Evolutionary conservation across 2,113 vertebrate genomes (phyloP).

Genomic region (Lanius collurio): DNA sequence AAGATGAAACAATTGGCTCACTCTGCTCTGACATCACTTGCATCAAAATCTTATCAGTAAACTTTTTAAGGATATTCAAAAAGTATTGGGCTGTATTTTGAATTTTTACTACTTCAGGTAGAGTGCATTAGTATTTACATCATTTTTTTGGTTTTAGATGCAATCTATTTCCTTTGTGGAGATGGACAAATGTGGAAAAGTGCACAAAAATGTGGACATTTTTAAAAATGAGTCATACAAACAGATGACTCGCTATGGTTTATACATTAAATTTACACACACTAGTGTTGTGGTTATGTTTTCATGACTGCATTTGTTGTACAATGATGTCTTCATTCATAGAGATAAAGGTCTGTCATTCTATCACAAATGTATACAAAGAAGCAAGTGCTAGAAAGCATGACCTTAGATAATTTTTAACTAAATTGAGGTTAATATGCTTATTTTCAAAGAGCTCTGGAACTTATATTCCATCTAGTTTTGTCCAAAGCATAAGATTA

Average conservation of each 20-base stretch:
- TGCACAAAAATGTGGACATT: no score
- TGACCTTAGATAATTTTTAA: constrained; percentile 14
- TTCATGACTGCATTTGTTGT: constrained; percentile 25
- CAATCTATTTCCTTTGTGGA: neutral
- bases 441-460: constrained; percentile 49
- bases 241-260: constrained; percentile 21
- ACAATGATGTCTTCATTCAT: constrained; percentile 29
- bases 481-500: neutral
- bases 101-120: neutral
- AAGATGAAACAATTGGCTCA: neutral
- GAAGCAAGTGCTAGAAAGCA: constrained; percentile 14
- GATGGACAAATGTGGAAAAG: neutral
- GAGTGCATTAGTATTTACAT: neutral
- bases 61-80: neutral
- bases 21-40: neutral
- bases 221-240: neutral
- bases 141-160: neutral
- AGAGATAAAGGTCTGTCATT: constrained; percentile 26
- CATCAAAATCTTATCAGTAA: neutral
- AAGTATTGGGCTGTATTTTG: neutral
- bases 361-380: constrained; percentile 40
- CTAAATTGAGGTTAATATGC: neutral
- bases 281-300: constrained; percentile 44
- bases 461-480: neutral
- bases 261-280: constrained; percentile 21